Evolutionary conservation across 2,888 invertebrate species (phyloP), one percentile per base, ranked within the genome.

Genomic region (Rhimphoctona megacephalus): DNA sequence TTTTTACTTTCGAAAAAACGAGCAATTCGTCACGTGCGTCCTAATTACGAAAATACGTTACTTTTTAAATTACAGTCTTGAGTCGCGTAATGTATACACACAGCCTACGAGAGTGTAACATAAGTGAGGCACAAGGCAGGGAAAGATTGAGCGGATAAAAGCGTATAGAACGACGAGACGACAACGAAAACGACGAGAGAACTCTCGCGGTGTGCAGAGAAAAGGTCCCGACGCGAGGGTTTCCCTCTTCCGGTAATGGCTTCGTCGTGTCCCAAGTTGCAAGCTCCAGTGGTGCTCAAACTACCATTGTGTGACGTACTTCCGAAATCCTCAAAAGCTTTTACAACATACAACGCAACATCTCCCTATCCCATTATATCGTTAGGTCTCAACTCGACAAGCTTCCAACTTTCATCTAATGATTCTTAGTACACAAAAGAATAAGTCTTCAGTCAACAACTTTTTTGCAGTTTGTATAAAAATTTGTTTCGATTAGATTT

Each of bases 181-280:
- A 84, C 76, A 72, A 85, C 81, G 77, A 57, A 46, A 22, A 78
- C 61, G 74, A 64, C 46, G 36, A 66, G 69, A 80, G 33, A 54
- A 78, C 64, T 66, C 83, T 67, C 85, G 74, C 17, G 46, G 81
- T 57, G 76, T 22, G 66, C 61, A 30, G 85, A 86, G 81, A 83
- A 85, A 52, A 73, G 57, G 81, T 81, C 83, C 77, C 81, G 85
- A 57, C 67, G 82, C 67, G 77, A 70, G 43, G 39, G 30, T 54
- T 67, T 39, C 49, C 43, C 57, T 43, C 49, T 72, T 61, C 90
- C 87, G 91, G 91, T 92, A 93, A 92, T 92, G 92, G 92, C 92
- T 92, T 93, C 92, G 92, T 92, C 92, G 90, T 92, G 92, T 92
- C 91, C 91, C 91, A 91, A 92, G 90, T 90, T 92, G 90, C 92